These are phyloP conservation scores for Pungitius pungitius DNA, from an alignment of 2,113 vertebrate genomes.

Conservation along the genomic window DNA sequence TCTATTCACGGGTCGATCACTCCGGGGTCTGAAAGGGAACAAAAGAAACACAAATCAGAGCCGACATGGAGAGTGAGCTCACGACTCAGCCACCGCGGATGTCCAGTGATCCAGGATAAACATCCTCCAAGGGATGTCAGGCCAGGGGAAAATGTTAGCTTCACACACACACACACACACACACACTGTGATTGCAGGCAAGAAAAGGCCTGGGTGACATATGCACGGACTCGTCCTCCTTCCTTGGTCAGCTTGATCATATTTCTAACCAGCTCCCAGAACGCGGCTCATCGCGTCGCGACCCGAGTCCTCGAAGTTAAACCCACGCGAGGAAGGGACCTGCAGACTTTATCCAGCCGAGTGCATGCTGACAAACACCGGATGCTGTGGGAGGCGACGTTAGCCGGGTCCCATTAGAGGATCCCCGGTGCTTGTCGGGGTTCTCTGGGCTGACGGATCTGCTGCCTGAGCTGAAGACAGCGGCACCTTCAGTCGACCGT, in stretches of 20 bases:
- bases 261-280: constrained; percentile 58
- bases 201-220: constrained; percentile 34
- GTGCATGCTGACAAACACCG: background rate
- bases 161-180: background rate
- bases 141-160: constrained; percentile 42
- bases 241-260: constrained; percentile 57
- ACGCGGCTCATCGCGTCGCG: constrained; percentile 62
- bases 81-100: constrained; percentile 52
- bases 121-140: constrained; percentile 68
- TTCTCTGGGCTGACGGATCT: background rate
- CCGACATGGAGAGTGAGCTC: constrained; percentile 54
- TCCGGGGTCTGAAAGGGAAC: constrained; percentile 60
- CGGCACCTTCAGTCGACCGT: background rate
- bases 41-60: constrained; percentile 64
- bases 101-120: constrained; percentile 67
- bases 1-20: constrained; percentile 63
- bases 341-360: background rate
- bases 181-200: constrained; percentile 14
- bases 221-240: constrained; percentile 30
- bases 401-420: background rate
- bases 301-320: constrained; percentile 40
- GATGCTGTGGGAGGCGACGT: background rate
- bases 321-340: background rate
- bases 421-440: background rate
- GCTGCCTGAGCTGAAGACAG: constrained; percentile 5